These are phyloP conservation scores for Catagonus wagneri DNA, from an alignment of 2,113 vertebrate species.

Conservation along the genomic window DNA sequence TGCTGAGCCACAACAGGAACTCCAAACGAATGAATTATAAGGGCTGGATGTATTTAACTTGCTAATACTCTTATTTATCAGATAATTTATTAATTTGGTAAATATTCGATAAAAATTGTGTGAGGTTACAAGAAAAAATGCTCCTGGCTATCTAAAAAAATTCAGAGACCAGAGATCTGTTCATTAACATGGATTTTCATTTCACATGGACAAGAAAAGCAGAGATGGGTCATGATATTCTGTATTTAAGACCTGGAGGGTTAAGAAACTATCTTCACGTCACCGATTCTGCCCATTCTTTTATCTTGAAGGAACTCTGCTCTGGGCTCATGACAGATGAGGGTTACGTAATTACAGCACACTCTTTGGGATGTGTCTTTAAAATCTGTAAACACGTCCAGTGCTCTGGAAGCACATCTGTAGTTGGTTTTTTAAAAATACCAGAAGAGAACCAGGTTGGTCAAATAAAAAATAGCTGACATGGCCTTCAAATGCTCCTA, in stretches of 20 bases:
- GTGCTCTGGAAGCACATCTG: slow-evolving; percentile 27
- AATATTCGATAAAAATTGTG: neutral
- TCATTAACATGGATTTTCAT: slow-evolving; percentile 6
- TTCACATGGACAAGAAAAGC: slow-evolving; percentile 18
- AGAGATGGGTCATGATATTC: slow-evolving; percentile 17
- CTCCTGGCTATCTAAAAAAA: slow-evolving; percentile 34
- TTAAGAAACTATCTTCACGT: neutral
- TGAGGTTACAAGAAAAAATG: slow-evolving; percentile 25
- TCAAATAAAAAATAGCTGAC: slow-evolving; percentile 56
- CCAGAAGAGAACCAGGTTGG: slow-evolving; percentile 29
- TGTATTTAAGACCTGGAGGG: neutral
- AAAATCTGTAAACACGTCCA: neutral
- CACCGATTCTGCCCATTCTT: neutral
- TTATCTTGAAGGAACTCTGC: neutral
- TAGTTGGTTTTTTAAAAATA: neutral
- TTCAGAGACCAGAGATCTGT: neutral
- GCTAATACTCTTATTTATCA: neutral
- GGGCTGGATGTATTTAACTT: slow-evolving; percentile 27
- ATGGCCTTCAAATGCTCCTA: neutral
- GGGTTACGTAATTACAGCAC: neutral
- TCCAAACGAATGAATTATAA: neutral
- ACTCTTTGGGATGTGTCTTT: neutral
- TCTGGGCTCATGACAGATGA: neutral
- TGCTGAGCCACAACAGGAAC: no score
- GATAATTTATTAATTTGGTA: neutral